Conservation (phyloP, 2,113 vertebrate species). For the Muntiacus muntjak region DNA sequence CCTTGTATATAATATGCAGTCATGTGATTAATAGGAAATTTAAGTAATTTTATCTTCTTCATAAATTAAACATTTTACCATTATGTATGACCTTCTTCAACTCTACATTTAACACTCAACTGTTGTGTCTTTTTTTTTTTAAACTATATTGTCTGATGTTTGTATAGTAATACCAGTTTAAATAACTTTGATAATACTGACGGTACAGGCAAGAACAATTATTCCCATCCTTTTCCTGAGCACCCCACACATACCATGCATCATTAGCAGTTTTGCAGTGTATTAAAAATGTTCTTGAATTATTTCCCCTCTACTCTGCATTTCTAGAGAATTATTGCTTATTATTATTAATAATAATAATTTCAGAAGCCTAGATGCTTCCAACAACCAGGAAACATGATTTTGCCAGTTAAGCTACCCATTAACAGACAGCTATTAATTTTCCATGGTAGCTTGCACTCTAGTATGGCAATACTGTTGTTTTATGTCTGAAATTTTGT, state of each 20-base stretch:
- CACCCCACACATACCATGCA: no score
- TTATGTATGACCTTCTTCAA: not conserved
- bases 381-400: not conserved
- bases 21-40: not conserved
- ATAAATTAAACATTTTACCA: not conserved
- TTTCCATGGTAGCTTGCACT: not conserved
- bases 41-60: not conserved
- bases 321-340: not conserved
- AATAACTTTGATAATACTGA: not conserved
- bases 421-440: slow-evolving; percentile 2
- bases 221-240: rapidly evolving
- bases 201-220: rapidly evolving
- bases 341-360: not conserved
- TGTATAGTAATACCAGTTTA: not conserved
- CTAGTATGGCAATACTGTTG: not conserved
- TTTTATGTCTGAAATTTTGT: slow-evolving; percentile 44
- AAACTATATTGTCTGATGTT: not conserved
- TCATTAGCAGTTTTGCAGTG: not conserved
- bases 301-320: not conserved
- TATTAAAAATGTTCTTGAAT: not conserved
- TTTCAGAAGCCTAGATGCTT: not conserved
- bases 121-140: not conserved
- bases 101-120: not conserved
- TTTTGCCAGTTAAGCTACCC: not conserved
- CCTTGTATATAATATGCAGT: not conserved